Conservation (phyloP, 2,888 invertebrate genomes). For the Drosophila falleni region DNA sequence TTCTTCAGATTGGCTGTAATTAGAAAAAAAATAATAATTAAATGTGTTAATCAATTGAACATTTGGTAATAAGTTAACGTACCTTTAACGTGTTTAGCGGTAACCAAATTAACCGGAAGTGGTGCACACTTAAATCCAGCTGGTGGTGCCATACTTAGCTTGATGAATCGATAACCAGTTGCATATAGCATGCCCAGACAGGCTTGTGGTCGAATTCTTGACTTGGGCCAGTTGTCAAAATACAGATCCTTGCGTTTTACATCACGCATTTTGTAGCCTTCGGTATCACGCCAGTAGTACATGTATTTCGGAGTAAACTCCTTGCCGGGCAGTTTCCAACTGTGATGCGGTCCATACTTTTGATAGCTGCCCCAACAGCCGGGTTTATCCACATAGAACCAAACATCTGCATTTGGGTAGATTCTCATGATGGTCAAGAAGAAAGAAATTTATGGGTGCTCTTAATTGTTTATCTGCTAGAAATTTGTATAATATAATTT, state of each 20-base stretch:
- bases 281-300: constrained; percentile 72
- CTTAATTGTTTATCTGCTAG: background rate
- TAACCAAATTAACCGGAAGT: constrained; percentile 69
- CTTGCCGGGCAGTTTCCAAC: constrained; percentile 61
- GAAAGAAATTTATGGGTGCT: background rate
- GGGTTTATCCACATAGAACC: constrained; percentile 66
- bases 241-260: constrained; percentile 64
- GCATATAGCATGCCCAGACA: constrained; percentile 75
- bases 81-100: constrained; percentile 50
- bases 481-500: constrained; percentile 17
- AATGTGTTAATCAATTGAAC: fast-evolving
- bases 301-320: constrained; percentile 52
- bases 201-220: constrained; percentile 70
- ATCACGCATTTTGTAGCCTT: constrained; percentile 53
- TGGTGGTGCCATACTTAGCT: constrained; percentile 63
- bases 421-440: constrained; percentile 59
- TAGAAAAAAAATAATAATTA: background rate
- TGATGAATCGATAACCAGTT: constrained; percentile 76
- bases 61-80: background rate
- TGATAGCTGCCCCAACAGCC: constrained; percentile 62
- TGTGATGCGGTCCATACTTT: constrained; percentile 52
- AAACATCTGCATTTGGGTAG: constrained; percentile 64
- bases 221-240: constrained; percentile 55
- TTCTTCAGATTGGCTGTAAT: constrained; percentile 46
- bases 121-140: constrained; percentile 76